A percentile compares a stretch with the other conserved stretches of the same genome.
Conservation (phyloP, 2,888 invertebrate genomes). For the Drosophila nr. medialis region DNA sequence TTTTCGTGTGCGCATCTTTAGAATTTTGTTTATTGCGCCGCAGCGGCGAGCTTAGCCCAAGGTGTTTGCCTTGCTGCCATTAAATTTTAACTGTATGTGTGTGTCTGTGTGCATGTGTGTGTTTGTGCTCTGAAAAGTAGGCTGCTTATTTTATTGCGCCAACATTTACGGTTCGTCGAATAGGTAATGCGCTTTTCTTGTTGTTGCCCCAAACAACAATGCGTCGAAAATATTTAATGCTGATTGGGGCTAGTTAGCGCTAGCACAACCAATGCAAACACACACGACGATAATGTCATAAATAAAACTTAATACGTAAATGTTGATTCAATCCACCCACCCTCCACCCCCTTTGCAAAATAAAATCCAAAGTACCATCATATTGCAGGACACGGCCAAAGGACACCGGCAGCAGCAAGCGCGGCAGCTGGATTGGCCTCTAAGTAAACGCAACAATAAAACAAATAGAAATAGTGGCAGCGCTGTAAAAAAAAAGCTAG, state of each 20-base stretch:
- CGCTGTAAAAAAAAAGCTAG: neutral
- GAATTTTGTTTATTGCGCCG: conserved; percentile 73
- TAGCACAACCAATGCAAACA: conserved; percentile 27
- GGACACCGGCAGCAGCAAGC: neutral
- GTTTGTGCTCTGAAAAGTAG: conserved; percentile 50
- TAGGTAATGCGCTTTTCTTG: conserved; percentile 75
- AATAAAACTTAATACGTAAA: conserved; percentile 32
- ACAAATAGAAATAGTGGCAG: conserved; percentile 26
- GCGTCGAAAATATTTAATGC: conserved; percentile 18
- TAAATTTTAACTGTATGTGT: conserved; percentile 64
- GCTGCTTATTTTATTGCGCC: conserved; percentile 66
- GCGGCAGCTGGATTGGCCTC: neutral
- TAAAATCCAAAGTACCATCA: neutral
- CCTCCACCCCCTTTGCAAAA: neutral
- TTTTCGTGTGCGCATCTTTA: conserved; percentile 65
- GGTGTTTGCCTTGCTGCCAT: conserved; percentile 61
- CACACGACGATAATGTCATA: conserved; percentile 38
- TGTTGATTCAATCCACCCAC: neutral
- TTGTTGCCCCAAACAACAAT: conserved; percentile 39
- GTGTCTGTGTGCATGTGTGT: conserved; percentile 11
- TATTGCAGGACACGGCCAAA: neutral
- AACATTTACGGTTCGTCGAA: conserved; percentile 65
- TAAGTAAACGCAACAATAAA: conserved; percentile 33
- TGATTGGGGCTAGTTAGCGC: conserved; percentile 43
- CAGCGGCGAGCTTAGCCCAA: conserved; percentile 58